phyloP scores from a whole-genome alignment of 2,113 vertebrate species.

The Australoheros scitulus region DNA sequence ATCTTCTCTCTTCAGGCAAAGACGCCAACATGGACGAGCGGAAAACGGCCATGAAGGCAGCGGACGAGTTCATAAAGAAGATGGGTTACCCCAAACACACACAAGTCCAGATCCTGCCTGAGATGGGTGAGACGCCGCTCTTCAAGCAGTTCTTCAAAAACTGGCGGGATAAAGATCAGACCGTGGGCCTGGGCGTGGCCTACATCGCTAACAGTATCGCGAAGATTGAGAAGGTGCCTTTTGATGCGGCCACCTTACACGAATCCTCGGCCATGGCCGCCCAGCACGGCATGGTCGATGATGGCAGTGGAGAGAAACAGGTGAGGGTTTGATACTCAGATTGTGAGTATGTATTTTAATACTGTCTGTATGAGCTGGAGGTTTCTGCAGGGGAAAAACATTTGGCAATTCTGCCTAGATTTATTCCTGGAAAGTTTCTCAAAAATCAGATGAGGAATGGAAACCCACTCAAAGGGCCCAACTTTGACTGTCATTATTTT shows the following conservation, averaged over 20 bases:
- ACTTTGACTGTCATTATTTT: not conserved
- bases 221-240: constrained; percentile 90
- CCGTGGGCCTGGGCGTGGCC: constrained; percentile 86
- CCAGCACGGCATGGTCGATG: constrained; percentile 96
- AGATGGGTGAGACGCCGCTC: constrained; percentile 93
- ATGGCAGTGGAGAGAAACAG: constrained; percentile 90
- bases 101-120: constrained; percentile 92
- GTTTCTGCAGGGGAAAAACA: too few species aligned
- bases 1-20: constrained; percentile 80
- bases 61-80: constrained; percentile 94
- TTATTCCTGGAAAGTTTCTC: too few species aligned
- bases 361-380: not conserved
- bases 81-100: constrained; percentile 95
- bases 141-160: constrained; percentile 99
- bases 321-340: constrained; percentile 42
- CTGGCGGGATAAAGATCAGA: constrained; percentile 94
- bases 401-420: too few species aligned
- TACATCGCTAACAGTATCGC: constrained; percentile 92
- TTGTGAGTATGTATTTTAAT: not conserved
- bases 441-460: too few species aligned
- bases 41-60: constrained; percentile 90
- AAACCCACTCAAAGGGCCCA: not conserved
- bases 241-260: constrained; percentile 89
- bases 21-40: constrained; percentile 92
- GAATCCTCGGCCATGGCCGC: constrained; percentile 92